Base-by-base conservation (phyloP, 37 sponge, comb jelly and placozoan genomes). In the Spongia lamella region DNA sequence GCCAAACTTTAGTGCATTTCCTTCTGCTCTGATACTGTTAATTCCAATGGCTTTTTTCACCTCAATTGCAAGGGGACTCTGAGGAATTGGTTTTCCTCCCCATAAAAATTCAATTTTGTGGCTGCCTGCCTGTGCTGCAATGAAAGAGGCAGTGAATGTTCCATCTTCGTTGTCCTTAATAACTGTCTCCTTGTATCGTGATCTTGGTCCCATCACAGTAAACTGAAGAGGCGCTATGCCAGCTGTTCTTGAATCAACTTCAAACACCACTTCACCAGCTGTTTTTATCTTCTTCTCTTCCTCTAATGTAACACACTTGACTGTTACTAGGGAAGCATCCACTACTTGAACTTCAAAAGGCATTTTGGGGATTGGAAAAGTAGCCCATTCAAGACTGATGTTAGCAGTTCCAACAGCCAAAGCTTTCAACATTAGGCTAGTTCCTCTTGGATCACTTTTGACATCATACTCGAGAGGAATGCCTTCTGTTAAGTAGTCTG, bases 71-170 rank as follows among this genome's bases (percentile, higher is more conserved):
- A 89, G 50, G 13, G 94, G 90, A n/a, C 77, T 77, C 2, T 66
- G 58, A n/a, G 83, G 84, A 16, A 95, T 76, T 0, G 85, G 54
- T 36, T 71, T 16, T 16, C 89, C 93, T 17, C 81, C 86, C 55
- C 72, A 85, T 19, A 73, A 59, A n/a, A 95, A 78, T 17, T 61
- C 80, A 14, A 92, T 77, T 0, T 37, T 24, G 63, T 89, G 71
- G 66, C 83, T 72, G 19, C 93, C 96, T 24, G 79, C 63, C 36
- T 95, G 90, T 75, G 78, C 83, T 1, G 93, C 86, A 30, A 65
- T 88, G 62, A 89, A 60, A 31, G 55, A 47, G 7, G 73, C 80
- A 21, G 81, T 83, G 79, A 67, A 89, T 61, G 81, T 78, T 30
- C 83, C 83, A 43, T 82, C 87, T 17, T 75, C 68, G 20, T 73